phyloP scores from a whole-genome alignment of 2,888 invertebrate species.

The Aleiodes testaceus region DNA sequence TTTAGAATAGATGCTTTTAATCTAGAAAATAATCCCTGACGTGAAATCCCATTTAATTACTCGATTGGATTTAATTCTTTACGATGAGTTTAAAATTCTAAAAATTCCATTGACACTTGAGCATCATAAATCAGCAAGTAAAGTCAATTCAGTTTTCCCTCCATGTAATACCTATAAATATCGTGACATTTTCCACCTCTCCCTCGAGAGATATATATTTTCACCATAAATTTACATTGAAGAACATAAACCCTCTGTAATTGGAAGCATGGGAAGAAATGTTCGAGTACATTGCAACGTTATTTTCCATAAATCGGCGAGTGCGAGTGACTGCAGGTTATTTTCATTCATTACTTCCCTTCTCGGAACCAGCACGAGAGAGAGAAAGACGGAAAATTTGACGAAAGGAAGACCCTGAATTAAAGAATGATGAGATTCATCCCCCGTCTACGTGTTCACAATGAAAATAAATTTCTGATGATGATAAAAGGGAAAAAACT shows the following conservation, averaged over 20 bases:
- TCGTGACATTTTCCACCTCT: not conserved
- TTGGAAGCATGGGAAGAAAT: conserved; percentile 21
- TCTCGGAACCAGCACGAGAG: conserved; percentile 5
- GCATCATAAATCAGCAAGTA: not conserved
- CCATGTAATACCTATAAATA: conserved; percentile 21
- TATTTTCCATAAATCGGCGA: not conserved
- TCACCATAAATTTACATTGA: conserved; percentile 13
- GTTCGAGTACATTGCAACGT: not conserved
- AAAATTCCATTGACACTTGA: not conserved
- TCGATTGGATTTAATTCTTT: not conserved
- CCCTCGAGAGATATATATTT: not conserved
- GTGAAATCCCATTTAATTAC: no score
- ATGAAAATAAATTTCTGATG: not conserved
- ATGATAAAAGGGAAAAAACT: not conserved
- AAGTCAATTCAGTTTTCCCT: conserved; percentile 9
- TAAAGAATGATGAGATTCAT: conserved; percentile 13
- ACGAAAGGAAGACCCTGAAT: conserved; percentile 17
- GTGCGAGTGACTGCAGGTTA: not conserved
- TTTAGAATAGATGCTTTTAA: no score
- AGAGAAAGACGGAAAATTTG: conserved; percentile 4
- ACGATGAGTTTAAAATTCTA: not conserved
- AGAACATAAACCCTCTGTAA: conserved; percentile 8
- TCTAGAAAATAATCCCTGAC: no score
- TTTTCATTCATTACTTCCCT: conserved; percentile 4
- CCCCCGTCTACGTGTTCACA: conserved; percentile 13